A percentile compares a stretch with the other conserved stretches of the same genome.
Conservation (phyloP, 2,113 vertebrate genomes). For the Haliaeetus leucogaster region DNA sequence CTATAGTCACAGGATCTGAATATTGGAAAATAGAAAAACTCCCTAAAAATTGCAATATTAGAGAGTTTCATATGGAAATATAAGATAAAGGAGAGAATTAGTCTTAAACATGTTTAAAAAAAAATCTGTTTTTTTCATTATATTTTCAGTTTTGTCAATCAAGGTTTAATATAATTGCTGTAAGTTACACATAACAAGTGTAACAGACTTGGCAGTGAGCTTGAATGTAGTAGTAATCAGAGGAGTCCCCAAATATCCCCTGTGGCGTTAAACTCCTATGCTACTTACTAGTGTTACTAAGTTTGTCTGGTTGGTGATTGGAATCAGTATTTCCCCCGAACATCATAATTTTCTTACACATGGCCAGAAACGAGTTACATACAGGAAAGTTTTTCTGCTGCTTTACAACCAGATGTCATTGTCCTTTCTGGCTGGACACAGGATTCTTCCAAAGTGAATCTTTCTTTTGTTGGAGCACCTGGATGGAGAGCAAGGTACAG, state of each 20-base stretch:
- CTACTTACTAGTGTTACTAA: neutral
- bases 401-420: neutral
- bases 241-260: neutral
- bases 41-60: neutral
- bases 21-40: neutral
- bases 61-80: neutral
- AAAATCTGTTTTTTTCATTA: neutral
- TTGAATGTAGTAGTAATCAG: neutral
- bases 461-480: neutral
- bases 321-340: neutral
- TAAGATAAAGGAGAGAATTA: neutral
- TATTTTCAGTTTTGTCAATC: neutral
- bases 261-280: neutral
- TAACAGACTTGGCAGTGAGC: neutral
- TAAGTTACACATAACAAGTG: rapidly evolving
- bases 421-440: neutral
- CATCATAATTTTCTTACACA: neutral
- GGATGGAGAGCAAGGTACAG: neutral
- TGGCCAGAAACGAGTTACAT: neutral
- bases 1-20: neutral
- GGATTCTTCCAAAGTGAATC: neutral
- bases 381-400: neutral
- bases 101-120: neutral
- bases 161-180: neutral
- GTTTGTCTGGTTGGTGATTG: neutral